Conservation (phyloP, 2,888 invertebrate genomes). For the Myopa tessellatipennis region DNA sequence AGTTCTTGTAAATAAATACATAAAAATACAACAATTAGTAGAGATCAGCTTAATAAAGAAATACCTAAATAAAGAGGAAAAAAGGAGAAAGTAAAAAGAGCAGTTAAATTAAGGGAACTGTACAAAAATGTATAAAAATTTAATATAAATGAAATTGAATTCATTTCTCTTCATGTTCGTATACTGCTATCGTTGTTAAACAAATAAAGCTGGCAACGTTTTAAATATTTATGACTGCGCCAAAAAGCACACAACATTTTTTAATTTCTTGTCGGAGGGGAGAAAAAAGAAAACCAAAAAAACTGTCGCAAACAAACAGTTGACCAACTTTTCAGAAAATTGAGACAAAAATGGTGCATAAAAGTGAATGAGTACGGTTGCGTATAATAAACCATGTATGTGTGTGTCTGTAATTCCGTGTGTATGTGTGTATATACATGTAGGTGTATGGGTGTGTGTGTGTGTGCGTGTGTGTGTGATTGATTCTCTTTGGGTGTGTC, state of each 20-base stretch:
- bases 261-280: not conserved
- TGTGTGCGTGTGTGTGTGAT: not conserved
- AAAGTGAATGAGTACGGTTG: not conserved
- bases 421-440: slow-evolving; percentile 7
- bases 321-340: not conserved
- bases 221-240: not conserved
- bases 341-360: not conserved
- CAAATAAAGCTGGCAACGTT: not conserved
- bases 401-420: not conserved
- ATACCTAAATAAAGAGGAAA: no score
- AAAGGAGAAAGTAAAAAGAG: no score
- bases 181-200: not conserved
- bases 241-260: not conserved
- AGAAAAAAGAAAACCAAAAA: not conserved
- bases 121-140: not conserved
- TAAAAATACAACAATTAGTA: no score
- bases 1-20: no score
- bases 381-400: not conserved
- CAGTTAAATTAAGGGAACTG: no score
- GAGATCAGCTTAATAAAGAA: no score
- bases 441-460: slow-evolving; percentile 4
- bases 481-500: not conserved
- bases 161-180: not conserved
- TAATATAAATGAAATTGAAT: not conserved
- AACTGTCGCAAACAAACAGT: not conserved